These are phyloP conservation scores for Dermatophagoides farinae DNA, from an alignment of 1,140 invertebrate genomes.

Conservation along the genomic window DNA sequence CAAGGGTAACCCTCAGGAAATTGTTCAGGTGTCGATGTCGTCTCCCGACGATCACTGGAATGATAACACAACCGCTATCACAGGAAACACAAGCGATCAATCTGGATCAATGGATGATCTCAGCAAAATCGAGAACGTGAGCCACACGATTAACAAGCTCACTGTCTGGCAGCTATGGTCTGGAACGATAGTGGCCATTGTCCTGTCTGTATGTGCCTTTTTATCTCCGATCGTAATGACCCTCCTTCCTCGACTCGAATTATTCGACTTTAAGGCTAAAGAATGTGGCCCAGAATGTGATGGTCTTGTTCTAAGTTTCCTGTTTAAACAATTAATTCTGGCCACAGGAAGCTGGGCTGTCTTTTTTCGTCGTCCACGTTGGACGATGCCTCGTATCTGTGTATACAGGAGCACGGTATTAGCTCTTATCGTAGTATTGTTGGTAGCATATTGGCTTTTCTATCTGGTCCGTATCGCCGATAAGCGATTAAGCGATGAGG, in stretches of 20 bases:
- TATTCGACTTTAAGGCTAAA: slow-evolving; percentile 22
- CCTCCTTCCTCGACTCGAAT: slow-evolving; percentile 62
- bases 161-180: slow-evolving; percentile 57
- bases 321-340: slow-evolving; percentile 76
- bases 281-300: slow-evolving; percentile 63
- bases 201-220: slow-evolving; percentile 59
- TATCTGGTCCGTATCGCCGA: slow-evolving; percentile 65
- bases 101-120: slow-evolving; percentile 77
- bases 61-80: slow-evolving; percentile 88
- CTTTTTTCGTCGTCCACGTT: slow-evolving; percentile 41
- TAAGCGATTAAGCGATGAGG: slow-evolving; percentile 21
- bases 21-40: slow-evolving; percentile 75
- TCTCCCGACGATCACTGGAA: slow-evolving; percentile 87
- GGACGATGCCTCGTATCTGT: slow-evolving; percentile 81
- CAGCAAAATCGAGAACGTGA: slow-evolving; percentile 25
- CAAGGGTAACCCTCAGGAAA: slow-evolving; percentile 37
- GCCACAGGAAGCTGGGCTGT: slow-evolving; percentile 74
- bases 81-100: slow-evolving; percentile 83
- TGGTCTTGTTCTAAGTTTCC: slow-evolving; percentile 68
- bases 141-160: slow-evolving; percentile 25
- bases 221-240: slow-evolving; percentile 83
- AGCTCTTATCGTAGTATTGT: slow-evolving; percentile 69
- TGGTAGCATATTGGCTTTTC: slow-evolving; percentile 91
- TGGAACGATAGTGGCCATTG: slow-evolving; percentile 46
- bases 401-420: slow-evolving; percentile 68